These are phyloP conservation scores for Mactromeris polynyma DNA, from an alignment of 2,888 invertebrate genomes.

Conservation along the genomic window DNA sequence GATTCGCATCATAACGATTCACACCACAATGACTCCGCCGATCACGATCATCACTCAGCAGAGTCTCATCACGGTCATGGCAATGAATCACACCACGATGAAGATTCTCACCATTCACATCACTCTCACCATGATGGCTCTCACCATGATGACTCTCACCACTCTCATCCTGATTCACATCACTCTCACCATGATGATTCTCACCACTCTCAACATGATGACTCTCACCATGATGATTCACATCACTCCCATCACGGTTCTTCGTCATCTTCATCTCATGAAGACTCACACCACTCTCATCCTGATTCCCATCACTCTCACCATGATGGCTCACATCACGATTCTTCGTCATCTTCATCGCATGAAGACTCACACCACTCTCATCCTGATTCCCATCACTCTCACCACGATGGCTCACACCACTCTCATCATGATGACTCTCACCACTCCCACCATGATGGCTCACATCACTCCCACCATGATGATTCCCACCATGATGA, in stretches of 20 bases:
- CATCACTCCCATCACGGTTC: constrained; percentile 9
- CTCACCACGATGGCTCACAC: neutral
- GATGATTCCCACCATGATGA: neutral
- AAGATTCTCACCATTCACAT: neutral
- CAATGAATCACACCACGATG: neutral
- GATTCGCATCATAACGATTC: neutral
- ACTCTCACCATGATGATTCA: neutral
- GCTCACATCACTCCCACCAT: neutral
- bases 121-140: neutral
- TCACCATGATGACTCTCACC: neutral
- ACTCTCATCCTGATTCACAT: neutral
- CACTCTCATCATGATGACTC: neutral
- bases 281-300: neutral
- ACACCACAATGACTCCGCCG: neutral
- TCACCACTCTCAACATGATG: neutral
- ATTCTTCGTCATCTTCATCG: too few relatives aligned
- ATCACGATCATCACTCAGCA: neutral
- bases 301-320: neutral
- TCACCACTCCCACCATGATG: neutral
- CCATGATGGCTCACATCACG: constrained; percentile 12
- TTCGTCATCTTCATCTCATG: neutral
- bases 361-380: neutral
- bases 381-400: too few relatives aligned
- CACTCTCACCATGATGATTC: neutral
- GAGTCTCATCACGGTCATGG: neutral